Base-by-base conservation (phyloP, 2,113 vertebrate genomes). In the Gallinago media region DNA sequence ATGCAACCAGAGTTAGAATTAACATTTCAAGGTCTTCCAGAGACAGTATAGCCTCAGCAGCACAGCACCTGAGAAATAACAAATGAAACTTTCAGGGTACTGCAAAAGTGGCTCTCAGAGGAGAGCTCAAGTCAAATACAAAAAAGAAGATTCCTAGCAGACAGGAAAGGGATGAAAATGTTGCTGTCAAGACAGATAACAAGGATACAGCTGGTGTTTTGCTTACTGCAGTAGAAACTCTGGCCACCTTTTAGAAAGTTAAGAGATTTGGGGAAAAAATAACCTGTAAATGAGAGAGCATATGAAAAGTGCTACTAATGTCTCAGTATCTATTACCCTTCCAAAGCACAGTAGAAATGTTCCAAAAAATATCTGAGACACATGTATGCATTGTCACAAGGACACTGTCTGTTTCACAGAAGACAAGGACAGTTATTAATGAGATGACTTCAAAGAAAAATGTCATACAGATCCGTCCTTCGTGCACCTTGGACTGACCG, bases 1-100 rank as follows among this genome's bases (percentile, higher is more conserved):
- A 66, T 73, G 38, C 49, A 95, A 44, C 10, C 34, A 92, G 81
- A 78, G 73, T 14, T 68, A 84, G 66, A 93, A 87, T 94, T 80
- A 77, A 50, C 31, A 75, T 89, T 92, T 92, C 73, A 93, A 72
- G 44, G 77, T 91, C 54, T 96, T 77, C 56, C 29, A 88, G 32
- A 94, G 17, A 56, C 20, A 63, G 16, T 16, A 65, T 72, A 86
- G 40, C 55, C 42, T 84, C 52, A 78, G 38, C n/a, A 81, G 11
- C 52, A 87, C 6, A 79, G 15, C 20, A 70, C 11, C 40, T 1
- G 7, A 74, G 47, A 78, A 36, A 76, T 52, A 74, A 80, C 49
- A 89, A 75, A 92, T 52, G 29, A 84, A 93, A 63, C 11, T 80
- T 86, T 32, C 25, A 65, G 27, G 82, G 29, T 55, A 80, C n/a